phyloP scores from a whole-genome alignment of 2,113 vertebrate genomes.

The Castor canadensis region DNA sequence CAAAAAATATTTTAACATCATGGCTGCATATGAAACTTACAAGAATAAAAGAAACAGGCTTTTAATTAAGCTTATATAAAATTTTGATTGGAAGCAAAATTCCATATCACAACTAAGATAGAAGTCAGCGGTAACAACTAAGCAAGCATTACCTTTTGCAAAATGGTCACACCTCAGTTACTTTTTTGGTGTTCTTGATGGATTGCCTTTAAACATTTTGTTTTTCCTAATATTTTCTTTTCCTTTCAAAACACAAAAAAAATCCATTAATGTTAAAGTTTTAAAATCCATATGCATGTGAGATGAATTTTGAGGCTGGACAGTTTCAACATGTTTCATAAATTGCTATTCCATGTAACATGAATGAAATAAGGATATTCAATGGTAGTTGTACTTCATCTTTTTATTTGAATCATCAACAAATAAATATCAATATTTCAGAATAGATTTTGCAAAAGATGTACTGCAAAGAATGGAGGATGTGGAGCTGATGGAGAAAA shows the following conservation, averaged over 20 bases:
- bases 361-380: background rate
- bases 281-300: background rate
- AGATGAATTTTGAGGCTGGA: background rate
- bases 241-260: background rate
- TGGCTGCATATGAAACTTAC: background rate
- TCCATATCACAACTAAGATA: background rate
- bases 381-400: background rate
- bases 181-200: background rate
- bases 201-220: background rate
- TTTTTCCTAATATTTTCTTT: background rate
- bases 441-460: background rate
- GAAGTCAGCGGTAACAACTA: background rate
- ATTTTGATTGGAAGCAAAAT: background rate
- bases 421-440: background rate
- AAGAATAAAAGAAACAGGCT: background rate
- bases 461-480: background rate
- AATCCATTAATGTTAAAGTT: background rate
- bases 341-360: background rate
- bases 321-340: background rate
- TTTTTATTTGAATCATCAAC: conserved; percentile 8
- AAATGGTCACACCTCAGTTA: background rate
- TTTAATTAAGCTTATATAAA: background rate
- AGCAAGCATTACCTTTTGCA: background rate
- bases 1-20: background rate
- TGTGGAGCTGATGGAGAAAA: background rate